Percentiles rank a stretch among this genome's conserved stretches.
Conservation (phyloP, 2,797 vertebrate genomes). For the Leptatherina wallacei region DNA sequence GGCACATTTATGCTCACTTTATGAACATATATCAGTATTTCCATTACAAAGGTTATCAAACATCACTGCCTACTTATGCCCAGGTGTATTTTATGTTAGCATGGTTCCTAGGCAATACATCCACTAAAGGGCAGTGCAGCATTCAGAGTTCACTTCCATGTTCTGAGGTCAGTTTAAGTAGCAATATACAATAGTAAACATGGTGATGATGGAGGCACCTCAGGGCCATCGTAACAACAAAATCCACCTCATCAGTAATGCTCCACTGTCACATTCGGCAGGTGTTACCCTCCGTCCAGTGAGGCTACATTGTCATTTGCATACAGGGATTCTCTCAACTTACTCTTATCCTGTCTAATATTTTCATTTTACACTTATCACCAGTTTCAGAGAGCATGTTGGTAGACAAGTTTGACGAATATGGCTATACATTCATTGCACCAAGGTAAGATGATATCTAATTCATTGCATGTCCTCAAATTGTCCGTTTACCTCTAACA, state of each 20-base stretch:
- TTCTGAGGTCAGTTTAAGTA: no score
- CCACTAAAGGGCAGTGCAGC: no score
- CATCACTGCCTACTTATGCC: no score
- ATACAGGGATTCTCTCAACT: conserved; percentile 14
- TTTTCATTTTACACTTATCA: conserved; percentile 55
- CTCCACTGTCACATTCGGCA: conserved; percentile 29
- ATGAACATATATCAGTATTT: no score
- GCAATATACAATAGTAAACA: no score
- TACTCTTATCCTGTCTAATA: conserved; percentile 2
- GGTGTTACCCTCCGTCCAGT: conserved; percentile 14
- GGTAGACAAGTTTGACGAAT: conserved; percentile 89
- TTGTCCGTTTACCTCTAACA: background rate
- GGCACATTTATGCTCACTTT: no score
- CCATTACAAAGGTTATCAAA: no score
- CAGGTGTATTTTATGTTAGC: no score
- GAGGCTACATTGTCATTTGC: conserved; percentile 23
- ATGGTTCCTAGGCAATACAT: no score
- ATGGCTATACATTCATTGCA: conserved; percentile 91
- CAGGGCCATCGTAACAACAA: no score
- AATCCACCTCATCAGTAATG: background rate
- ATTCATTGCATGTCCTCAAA: background rate
- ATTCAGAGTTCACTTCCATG: no score
- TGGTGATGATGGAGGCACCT: no score
- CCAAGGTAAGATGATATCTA: conserved; percentile 86
- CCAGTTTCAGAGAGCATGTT: conserved; percentile 91